A percentile compares a stretch with the other conserved stretches of the same genome.
Conservation (phyloP, 53 echinoderm and acorn worm genomes). For the Glandiceps talaboti region DNA sequence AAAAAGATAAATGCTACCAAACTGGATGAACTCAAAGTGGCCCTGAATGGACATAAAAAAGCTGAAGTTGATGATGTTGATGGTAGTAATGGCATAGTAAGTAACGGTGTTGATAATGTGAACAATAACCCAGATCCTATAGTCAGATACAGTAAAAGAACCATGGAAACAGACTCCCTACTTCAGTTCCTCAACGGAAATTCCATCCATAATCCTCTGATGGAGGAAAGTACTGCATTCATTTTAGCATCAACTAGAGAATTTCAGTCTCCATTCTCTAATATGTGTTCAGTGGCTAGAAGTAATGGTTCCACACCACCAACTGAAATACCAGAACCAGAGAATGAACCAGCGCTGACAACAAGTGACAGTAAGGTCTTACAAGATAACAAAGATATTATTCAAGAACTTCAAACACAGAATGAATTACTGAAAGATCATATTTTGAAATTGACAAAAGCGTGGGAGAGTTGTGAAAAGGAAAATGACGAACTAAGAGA, state of each 20-base stretch:
- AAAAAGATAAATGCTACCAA: not conserved
- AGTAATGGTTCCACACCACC: not conserved
- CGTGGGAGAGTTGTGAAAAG: constrained; percentile 47
- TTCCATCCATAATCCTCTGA: constrained; percentile 4
- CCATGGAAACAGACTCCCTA: constrained; percentile 23
- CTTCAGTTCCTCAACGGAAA: constrained; percentile 21
- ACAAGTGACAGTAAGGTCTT: not conserved
- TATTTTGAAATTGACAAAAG: constrained; percentile 32
- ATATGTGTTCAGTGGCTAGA: not conserved
- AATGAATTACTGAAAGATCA: constrained; percentile 46
- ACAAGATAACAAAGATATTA: not conserved
- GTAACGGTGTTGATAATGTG: not conserved
- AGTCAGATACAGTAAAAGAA: not conserved
- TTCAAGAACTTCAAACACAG: constrained; percentile 26
- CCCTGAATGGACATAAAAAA: constrained; percentile 7
- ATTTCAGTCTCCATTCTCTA: not conserved
- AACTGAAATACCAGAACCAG: not conserved
- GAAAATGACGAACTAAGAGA: constrained; percentile 48
- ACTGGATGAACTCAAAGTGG: not conserved
- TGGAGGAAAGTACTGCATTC: not conserved
- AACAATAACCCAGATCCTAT: not conserved
- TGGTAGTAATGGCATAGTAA: not conserved
- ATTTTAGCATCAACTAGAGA: constrained; percentile 2
- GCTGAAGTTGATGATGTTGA: constrained; percentile 1
- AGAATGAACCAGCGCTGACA: not conserved